phyloP scores from a whole-genome alignment of 2,113 vertebrate genomes.

The Cyprinodon brontotheroides region DNA sequence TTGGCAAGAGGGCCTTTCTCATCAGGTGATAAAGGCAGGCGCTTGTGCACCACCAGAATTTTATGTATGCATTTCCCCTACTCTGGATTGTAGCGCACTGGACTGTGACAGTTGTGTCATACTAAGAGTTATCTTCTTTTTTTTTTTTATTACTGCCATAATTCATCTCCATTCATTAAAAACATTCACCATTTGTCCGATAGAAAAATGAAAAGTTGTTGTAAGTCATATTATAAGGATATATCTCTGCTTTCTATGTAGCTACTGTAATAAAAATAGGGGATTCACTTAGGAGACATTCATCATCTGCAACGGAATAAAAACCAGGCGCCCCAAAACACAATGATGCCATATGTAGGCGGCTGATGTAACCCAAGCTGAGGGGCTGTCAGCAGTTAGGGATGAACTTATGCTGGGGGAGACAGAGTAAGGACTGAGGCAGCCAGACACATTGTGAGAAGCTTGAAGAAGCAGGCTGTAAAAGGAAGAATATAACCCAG shows the following conservation, averaged over 20 bases:
- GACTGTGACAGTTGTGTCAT: background rate
- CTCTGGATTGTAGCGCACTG: background rate
- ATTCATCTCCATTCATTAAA: background rate
- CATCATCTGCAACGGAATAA: constrained; percentile 38
- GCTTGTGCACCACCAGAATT: no score
- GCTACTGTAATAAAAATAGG: constrained; percentile 34
- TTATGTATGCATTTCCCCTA: no score
- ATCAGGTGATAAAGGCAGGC: no score
- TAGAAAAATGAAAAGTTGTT: no score
- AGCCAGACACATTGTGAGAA: constrained; percentile 1
- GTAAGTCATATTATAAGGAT: no score
- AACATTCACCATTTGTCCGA: no score
- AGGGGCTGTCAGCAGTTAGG: constrained; percentile 62
- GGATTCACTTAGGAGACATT: constrained; percentile 20
- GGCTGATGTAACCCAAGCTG: constrained; percentile 54
- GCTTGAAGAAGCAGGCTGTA: constrained; percentile 5
- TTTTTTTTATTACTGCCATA: background rate
- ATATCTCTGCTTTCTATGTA: background rate
- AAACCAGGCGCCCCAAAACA: constrained; percentile 32
- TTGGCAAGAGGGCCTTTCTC: no score
- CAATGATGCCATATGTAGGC: constrained; percentile 51
- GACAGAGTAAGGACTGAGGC: constrained; percentile 53
- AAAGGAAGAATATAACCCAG: constrained; percentile 15
- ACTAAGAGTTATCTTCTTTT: background rate
- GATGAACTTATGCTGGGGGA: constrained; percentile 15